Evolutionary conservation across 2,113 vertebrate genomes (phyloP).

Genomic region (Tupaia chinensis): DNA sequence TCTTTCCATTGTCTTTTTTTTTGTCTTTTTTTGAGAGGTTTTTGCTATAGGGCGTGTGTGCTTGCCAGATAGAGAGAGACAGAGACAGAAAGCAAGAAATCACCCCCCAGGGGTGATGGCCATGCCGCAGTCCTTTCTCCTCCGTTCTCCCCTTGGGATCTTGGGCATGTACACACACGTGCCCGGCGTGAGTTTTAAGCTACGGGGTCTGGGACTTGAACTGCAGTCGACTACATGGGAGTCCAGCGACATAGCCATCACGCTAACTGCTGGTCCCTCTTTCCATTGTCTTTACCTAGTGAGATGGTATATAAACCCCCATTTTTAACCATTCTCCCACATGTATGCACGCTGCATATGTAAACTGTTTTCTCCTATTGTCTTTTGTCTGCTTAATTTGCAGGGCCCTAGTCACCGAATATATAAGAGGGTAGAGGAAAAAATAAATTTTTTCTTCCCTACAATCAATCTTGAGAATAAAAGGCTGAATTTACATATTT

Average conservation of each 20-base stretch:
- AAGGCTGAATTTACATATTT: neutral
- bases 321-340: neutral
- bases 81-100: no score
- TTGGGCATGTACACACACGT: no score
- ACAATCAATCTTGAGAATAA: neutral
- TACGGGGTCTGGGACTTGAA: no score
- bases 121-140: no score
- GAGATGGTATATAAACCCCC: neutral
- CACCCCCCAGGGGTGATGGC: no score
- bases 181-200: no score
- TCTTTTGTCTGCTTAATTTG: neutral
- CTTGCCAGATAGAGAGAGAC: no score
- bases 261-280: neutral
- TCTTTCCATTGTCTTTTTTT: neutral
- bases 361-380: neutral
- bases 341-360: neutral
- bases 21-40: no score
- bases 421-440: neutral
- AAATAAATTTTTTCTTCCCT: neutral
- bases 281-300: neutral
- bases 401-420: neutral
- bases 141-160: no score
- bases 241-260: no score
- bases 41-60: no score
- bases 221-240: no score